phyloP scores from a whole-genome alignment of 2,797 vertebrate genomes.

The Galago senegalensis region DNA sequence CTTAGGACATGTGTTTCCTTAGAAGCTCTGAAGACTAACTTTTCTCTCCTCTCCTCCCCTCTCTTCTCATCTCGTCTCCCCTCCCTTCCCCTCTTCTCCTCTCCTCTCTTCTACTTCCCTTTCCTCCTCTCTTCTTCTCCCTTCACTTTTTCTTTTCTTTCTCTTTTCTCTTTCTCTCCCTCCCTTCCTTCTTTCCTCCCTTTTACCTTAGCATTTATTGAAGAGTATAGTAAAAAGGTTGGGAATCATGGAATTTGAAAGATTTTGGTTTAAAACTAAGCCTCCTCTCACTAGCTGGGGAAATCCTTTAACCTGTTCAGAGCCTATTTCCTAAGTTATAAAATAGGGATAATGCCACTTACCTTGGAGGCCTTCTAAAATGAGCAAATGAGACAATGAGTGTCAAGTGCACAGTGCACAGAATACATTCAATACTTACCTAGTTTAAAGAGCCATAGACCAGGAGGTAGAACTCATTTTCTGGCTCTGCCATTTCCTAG shows the following conservation, averaged over 20 bases:
- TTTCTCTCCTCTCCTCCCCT: background rate
- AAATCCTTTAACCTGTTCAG: background rate
- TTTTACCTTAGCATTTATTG: conserved; percentile 6
- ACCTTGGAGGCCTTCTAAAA: background rate
- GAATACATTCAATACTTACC: background rate
- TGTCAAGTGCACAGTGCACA: background rate
- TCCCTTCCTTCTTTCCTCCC: too few relatives aligned
- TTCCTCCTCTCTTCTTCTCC: too few relatives aligned
- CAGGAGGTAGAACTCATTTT: conserved; percentile 15
- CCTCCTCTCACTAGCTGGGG: background rate
- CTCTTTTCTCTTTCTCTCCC: background rate
- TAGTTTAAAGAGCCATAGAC: background rate
- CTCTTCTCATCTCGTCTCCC: too few relatives aligned
- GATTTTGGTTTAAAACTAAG: conserved; percentile 46
- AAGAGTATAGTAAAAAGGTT: background rate
- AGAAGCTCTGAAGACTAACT: background rate
- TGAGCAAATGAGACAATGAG: background rate
- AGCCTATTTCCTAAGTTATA: conserved; percentile 29
- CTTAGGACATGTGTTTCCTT: background rate
- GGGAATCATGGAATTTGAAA: background rate
- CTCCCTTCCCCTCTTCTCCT: rapidly evolving
- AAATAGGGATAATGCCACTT: background rate
- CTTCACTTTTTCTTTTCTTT: background rate
- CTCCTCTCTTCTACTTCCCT: background rate
- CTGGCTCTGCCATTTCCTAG: background rate